Percentiles rank a stretch among this genome's conserved stretches.
Evolutionary conservation across 2,797 vertebrate species (phyloP).

Genomic region (Eulemur coronatus): DNA sequence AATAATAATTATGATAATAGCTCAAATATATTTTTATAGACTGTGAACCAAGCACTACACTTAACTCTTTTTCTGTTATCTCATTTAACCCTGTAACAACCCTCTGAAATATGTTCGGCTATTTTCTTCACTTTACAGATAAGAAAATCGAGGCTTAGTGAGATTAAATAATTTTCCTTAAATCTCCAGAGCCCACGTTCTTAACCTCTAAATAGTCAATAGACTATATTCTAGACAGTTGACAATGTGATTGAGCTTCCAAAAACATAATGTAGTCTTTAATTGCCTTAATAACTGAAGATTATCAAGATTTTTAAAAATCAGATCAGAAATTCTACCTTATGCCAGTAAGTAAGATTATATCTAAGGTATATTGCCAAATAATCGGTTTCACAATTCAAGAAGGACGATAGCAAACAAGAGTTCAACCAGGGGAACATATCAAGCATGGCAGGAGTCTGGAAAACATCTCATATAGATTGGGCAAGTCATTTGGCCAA

Average conservation of each 20-base stretch:
- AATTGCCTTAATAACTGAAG: neutral
- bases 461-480: neutral
- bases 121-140: conserved; percentile 17
- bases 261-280: neutral
- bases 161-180: neutral
- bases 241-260: neutral
- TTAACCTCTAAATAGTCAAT: neutral
- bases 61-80: neutral
- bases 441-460: neutral
- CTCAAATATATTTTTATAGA: neutral
- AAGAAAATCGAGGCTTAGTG: neutral
- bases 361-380: neutral
- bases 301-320: neutral
- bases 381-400: neutral
- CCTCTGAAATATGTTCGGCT: neutral
- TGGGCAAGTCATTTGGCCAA: neutral
- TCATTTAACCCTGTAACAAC: neutral
- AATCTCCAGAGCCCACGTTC: neutral
- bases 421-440: neutral
- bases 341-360: neutral
- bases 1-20: neutral
- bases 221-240: neutral
- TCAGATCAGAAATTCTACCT: neutral
- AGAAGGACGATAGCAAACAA: neutral
- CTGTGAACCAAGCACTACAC: neutral